Evolutionary conservation across 2,888 invertebrate species (phyloP).

Genomic region (Nasonovia ribisnigri): DNA sequence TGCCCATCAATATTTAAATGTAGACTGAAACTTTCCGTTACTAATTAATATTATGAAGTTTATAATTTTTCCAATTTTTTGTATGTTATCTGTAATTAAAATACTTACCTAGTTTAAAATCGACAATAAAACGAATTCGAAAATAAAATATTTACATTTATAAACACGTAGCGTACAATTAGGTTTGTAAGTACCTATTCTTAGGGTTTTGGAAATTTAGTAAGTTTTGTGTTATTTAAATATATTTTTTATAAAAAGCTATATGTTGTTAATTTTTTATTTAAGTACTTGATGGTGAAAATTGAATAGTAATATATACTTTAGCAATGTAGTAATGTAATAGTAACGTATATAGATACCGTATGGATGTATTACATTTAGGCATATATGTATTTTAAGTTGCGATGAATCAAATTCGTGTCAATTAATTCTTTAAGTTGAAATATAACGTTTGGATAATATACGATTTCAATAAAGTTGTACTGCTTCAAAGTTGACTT

Average conservation of each 20-base stretch:
- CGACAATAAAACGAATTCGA: neutral
- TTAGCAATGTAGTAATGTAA: too few relatives aligned
- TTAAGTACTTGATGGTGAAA: neutral
- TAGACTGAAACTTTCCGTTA: neutral
- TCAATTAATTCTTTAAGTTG: conserved; percentile 22
- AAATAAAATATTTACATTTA: neutral
- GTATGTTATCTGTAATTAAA: neutral
- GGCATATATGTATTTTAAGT: neutral
- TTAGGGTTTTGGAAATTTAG: neutral
- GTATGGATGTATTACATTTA: neutral
- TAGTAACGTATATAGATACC: too few relatives aligned
- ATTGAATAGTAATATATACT: too few relatives aligned
- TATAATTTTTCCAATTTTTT: neutral
- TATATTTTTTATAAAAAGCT: neutral
- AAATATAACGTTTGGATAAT: neutral
- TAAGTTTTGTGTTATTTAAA: neutral
- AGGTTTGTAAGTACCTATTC: neutral
- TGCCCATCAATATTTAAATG: neutral
- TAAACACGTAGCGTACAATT: neutral
- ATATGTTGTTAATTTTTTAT: neutral
- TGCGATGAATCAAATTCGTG: conserved; percentile 19
- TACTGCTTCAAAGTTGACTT: conserved; percentile 47
- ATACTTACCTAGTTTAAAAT: neutral
- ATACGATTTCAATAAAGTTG: conserved; percentile 42
- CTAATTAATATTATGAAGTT: neutral